Evolutionary conservation across 2,888 invertebrate species (phyloP).

Genomic region (Dicranocentrus wangi): DNA sequence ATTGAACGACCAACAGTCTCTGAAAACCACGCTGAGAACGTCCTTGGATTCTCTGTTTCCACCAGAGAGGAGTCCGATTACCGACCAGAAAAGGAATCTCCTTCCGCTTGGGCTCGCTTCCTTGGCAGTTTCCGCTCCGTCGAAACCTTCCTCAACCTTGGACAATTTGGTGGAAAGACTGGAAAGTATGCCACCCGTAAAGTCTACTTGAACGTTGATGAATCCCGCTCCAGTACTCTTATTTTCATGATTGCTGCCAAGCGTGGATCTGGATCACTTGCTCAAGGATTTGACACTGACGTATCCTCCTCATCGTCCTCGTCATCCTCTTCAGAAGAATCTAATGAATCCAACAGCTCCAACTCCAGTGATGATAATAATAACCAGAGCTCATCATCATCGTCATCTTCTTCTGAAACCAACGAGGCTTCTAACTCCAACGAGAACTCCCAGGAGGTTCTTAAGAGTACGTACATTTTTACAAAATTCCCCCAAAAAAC

Average conservation of each 20-base stretch:
- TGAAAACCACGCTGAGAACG: slow-evolving; percentile 56
- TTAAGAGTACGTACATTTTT: slow-evolving; percentile 59
- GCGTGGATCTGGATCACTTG: slow-evolving; percentile 61
- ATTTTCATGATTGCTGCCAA: slow-evolving; percentile 66
- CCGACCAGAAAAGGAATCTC: slow-evolving; percentile 66
- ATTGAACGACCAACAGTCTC: slow-evolving; percentile 53
- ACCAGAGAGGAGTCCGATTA: slow-evolving; percentile 67
- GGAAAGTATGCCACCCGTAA: slow-evolving; percentile 68
- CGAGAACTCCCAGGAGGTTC: slow-evolving; percentile 59
- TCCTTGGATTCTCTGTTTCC: slow-evolving; percentile 64
- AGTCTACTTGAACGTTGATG: slow-evolving; percentile 67
- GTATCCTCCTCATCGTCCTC: slow-evolving; percentile 64
- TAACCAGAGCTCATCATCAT: slow-evolving; percentile 34
- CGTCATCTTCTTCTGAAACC: slow-evolving; percentile 52
- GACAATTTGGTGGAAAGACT: slow-evolving; percentile 55
- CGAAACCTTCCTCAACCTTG: slow-evolving; percentile 64
- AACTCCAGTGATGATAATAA: slow-evolving; percentile 18
- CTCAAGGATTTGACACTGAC: slow-evolving; percentile 48
- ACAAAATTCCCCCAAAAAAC: no score
- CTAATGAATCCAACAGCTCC: slow-evolving; percentile 38
- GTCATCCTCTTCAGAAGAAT: slow-evolving; percentile 65
- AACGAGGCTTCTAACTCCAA: slow-evolving; percentile 56
- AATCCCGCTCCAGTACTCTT: slow-evolving; percentile 70
- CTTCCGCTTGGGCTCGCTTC: slow-evolving; percentile 67
- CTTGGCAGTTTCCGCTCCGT: slow-evolving; percentile 62